Evolutionary conservation across 2,113 vertebrate genomes (phyloP).

Genomic region (Hippocampus comes): DNA sequence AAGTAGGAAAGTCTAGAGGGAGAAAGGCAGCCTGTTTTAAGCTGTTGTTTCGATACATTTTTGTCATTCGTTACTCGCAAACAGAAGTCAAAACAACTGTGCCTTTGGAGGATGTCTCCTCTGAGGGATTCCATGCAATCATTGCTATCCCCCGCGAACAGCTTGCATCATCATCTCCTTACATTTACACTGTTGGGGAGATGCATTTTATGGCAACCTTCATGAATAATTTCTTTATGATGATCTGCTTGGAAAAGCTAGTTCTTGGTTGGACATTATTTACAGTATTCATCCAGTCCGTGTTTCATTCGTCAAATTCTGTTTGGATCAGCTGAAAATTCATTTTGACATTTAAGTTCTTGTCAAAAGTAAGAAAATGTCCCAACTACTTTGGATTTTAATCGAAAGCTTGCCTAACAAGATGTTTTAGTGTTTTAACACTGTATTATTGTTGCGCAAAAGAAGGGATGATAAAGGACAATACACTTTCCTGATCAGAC

Average conservation of each 20-base stretch:
- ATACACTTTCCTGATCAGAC: conserved; percentile 9
- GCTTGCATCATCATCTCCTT: conserved; percentile 38
- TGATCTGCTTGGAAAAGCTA: too few species aligned
- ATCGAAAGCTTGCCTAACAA: background rate
- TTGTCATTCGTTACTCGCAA: conserved; percentile 26
- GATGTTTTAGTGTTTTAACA: background rate
- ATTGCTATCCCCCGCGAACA: background rate
- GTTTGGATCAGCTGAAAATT: background rate
- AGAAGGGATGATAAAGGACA: background rate
- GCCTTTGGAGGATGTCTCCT: conserved; percentile 11
- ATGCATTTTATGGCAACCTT: conserved; percentile 4
- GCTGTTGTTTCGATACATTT: conserved; percentile 17
- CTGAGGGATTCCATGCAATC: conserved; percentile 24
- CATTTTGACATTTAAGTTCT: conserved; percentile 4
- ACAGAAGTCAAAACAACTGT: conserved; percentile 29
- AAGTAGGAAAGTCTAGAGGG: background rate
- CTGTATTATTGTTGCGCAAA: background rate
- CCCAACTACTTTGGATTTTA: background rate
- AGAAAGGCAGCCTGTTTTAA: conserved; percentile 1
- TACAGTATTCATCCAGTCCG: background rate
- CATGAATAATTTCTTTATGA: background rate
- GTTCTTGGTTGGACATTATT: background rate
- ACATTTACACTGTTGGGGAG: conserved; percentile 33
- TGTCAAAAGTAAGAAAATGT: background rate
- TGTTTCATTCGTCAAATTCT: background rate